Percentiles rank a stretch among this genome's conserved stretches.
These are phyloP conservation scores for Nebria salina DNA, from an alignment of 2,888 invertebrate genomes.

Conservation along the genomic window DNA sequence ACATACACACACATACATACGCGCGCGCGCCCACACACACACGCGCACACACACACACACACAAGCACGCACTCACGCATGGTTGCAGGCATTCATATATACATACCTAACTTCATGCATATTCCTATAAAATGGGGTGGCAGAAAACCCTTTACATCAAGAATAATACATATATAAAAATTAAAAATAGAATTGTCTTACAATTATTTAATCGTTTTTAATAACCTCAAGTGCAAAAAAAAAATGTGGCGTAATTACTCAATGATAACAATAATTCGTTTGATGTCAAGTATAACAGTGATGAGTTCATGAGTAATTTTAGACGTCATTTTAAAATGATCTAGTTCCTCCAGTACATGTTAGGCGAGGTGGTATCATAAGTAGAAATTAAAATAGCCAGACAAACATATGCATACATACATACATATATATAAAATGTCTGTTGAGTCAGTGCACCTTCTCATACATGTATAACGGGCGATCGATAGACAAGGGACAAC, in stretches of 20 bases:
- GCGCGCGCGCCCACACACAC: too few species aligned
- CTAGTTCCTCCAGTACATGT: neutral
- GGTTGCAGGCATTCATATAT: too few species aligned
- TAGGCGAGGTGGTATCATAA: neutral
- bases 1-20: too few species aligned
- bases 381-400: neutral
- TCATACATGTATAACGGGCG: neutral
- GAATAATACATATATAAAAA: too few species aligned
- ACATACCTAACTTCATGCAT: too few species aligned
- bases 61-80: too few species aligned
- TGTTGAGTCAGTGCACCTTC: neutral
- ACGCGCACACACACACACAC: too few species aligned
- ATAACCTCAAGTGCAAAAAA: neutral
- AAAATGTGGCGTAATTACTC: neutral
- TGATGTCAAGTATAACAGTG: neutral
- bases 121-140: too few species aligned
- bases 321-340: neutral
- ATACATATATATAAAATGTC: neutral
- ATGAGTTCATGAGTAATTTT: neutral
- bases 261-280: neutral
- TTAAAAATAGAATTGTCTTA: too few species aligned
- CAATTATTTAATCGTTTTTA: too few species aligned
- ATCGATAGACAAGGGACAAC: conserved; percentile 37
- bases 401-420: neutral
- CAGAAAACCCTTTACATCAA: too few species aligned